Percentiles rank a stretch among this genome's conserved stretches.
These are phyloP conservation scores for Sialia sialis DNA, from an alignment of 2,113 vertebrate genomes.

Conservation along the genomic window DNA sequence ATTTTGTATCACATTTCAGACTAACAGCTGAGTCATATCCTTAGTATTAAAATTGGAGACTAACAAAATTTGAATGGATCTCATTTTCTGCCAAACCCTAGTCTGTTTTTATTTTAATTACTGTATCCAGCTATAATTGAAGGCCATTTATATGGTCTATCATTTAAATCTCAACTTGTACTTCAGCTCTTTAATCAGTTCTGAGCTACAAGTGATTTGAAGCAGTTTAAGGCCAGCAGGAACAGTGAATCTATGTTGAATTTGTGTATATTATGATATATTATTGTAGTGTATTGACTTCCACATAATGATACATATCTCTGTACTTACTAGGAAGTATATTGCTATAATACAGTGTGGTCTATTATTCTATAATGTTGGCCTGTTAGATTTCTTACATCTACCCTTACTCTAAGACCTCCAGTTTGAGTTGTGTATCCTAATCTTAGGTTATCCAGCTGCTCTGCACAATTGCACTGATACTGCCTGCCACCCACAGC, in stretches of 20 bases:
- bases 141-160: background rate
- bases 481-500: background rate
- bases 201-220: background rate
- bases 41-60: background rate
- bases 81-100: background rate
- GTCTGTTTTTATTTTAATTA: background rate
- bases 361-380: background rate
- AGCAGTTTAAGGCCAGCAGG: background rate
- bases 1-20: background rate
- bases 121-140: background rate
- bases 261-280: background rate
- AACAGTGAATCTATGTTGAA: background rate
- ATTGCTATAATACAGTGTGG: background rate
- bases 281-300: background rate
- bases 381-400: background rate
- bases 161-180: background rate
- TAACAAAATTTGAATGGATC: background rate
- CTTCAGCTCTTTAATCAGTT: background rate
- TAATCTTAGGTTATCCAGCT: background rate
- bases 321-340: background rate
- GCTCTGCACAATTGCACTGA: background rate
- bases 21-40: background rate
- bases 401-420: fast-evolving
- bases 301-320: background rate
- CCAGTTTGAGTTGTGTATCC: background rate